Evolutionary conservation across 1,140 invertebrate species (phyloP), one percentile per base, ranked within the genome.

Genomic region (Drosophila trapezifrons): DNA sequence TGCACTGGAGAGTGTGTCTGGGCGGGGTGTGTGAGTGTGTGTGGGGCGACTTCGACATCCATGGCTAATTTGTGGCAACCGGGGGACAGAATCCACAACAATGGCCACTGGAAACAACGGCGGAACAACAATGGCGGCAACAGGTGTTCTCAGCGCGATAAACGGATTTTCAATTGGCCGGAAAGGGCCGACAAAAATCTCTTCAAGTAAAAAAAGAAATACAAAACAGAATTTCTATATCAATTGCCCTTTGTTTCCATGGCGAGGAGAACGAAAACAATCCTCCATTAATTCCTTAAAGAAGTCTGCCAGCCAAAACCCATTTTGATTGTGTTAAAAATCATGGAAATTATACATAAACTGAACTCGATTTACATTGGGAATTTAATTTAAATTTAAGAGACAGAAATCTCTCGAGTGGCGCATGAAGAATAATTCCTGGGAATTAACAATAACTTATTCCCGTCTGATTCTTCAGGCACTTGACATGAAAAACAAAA

Each of bases 401-500:
- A 13, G 32, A 4, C 32, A 35, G n/a, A 17, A n/a, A 38, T 22
- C 20, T n/a, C 8, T 15, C 18, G 10, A 55, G 54, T 43, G 20
- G n/a, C 27, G 35, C n/a, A 15, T 43, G 37, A 10, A 37, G 25
- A 40, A 38, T 67, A 70, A 67, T 67, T 37, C 46, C 27, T 81
- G 63, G 59, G 60, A 64, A 71, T 83, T 66, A 83, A 64, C 65
- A 78, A 78, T 64, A 76, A 78, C 64, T 78, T 67, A 67, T 79
- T 76, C 60, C 65, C 52, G 80, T 78, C 75, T 43, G 58, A 52
- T 22, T 55, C 52, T 10, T 22, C 8, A 18, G 52, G 38, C 66
- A 82, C 79, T 83, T 59, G 52, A 84, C 66, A 84, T 73, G 72
- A 57, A 55, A 55, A 80, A 65, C 69, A 54, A 66, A 62, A 65